Percentiles rank a stretch among this genome's conserved stretches.
Evolutionary conservation across 2,113 vertebrate species (phyloP).

Genomic region (Psophia crepitans): DNA sequence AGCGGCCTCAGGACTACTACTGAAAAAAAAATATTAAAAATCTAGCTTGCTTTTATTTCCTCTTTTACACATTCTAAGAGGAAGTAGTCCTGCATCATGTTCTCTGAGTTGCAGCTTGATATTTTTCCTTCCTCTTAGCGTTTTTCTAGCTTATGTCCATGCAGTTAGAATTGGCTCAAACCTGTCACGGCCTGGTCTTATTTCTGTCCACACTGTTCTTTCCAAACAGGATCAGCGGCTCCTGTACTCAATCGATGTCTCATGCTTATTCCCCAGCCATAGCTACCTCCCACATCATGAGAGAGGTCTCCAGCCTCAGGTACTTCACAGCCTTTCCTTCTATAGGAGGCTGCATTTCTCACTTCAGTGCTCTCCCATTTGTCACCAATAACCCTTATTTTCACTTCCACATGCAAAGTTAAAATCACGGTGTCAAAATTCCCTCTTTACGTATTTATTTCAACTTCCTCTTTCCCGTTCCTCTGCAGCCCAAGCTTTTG

Average conservation of each 20-base stretch:
- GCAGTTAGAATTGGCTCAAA: not conserved
- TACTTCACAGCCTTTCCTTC: not conserved
- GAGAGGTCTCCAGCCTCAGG: not conserved
- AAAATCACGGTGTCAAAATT: slow-evolving; percentile 58
- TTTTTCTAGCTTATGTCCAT: not conserved
- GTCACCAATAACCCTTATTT: not conserved
- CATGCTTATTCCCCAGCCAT: not conserved
- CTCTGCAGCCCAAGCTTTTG: not conserved
- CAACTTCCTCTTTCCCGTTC: slow-evolving; percentile 53
- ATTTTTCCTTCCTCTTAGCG: slow-evolving; percentile 37
- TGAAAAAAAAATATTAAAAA: too few species aligned
- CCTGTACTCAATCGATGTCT: not conserved
- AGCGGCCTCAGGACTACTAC: not conserved
- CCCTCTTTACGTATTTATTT: slow-evolving; percentile 21
- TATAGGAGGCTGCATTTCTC: not conserved
- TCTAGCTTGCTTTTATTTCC: slow-evolving; percentile 17
- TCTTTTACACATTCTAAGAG: slow-evolving; percentile 37
- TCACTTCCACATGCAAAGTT: slow-evolving; percentile 67
- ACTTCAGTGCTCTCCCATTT: not conserved
- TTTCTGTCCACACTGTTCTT: not conserved
- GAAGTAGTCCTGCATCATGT: slow-evolving; percentile 8
- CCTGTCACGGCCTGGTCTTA: not conserved
- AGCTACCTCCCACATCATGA: not conserved
- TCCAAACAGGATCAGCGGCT: not conserved
- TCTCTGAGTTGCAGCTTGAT: not conserved